Evolutionary conservation across 2,113 vertebrate species (phyloP), one percentile per base, ranked within the genome.

Genomic region (Nipponia nippon): DNA sequence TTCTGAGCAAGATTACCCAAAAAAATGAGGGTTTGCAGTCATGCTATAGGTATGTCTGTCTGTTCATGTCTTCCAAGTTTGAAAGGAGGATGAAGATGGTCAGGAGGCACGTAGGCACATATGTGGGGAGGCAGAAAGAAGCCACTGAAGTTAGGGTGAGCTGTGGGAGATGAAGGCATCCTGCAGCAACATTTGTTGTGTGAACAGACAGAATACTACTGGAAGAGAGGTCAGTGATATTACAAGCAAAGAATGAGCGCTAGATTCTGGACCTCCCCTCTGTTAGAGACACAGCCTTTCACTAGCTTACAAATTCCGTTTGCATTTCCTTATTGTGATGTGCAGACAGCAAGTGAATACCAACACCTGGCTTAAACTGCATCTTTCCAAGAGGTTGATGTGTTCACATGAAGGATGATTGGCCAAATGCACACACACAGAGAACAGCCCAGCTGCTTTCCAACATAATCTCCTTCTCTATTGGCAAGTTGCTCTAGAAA

Each of bases 391-490:
- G 82, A 44, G 23, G 56, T 4, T 90, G 87, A 81, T 70, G 46
- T 44, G 36, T 47, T 66, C 71, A 49, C 50, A 36, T 13, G 36
- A 84, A 83, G 61, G 61, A 83, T 79, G 44, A 38, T 16, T 50
- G 72, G 38, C 50, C 85, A 94, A 90, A 83, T 16, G n/a, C 34
- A 65, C n/a, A 63, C 61, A 87, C 17, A 84, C 1, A 61, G 9
- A 82, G 40, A 83, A 87, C 8, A 95, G 61, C 14, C 66, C 93
- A 96, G 87, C 73, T 91, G 61, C 56, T 91, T 92, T 94, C 77
- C 91, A 95, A 46, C 40, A 78, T 10, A 36, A 79, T 82, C 81
- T 82, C 73, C 62, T 83, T 50, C 34, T 84, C 66, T 89, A 25
- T 7, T 94, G 83, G 40, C 2, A 22, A 82, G 36, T 25, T 78